Conservation (phyloP, 2,797 vertebrate genomes). For the Arrhamphus sclerolepis region DNA sequence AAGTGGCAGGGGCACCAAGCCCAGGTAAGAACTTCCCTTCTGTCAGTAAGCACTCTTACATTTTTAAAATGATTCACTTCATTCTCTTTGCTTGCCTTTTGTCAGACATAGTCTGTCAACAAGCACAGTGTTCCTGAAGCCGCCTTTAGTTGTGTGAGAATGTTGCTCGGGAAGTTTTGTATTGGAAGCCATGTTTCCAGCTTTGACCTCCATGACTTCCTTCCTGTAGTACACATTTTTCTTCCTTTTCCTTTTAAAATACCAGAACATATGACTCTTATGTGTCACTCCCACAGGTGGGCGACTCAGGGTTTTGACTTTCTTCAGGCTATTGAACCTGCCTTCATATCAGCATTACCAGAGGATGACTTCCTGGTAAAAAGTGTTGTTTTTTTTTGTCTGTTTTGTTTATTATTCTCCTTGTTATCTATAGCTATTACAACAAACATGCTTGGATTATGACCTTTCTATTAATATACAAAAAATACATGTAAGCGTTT, state of each 20-base stretch:
- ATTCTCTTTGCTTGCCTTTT: neutral
- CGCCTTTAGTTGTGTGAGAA: too few relatives aligned
- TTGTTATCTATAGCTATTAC: neutral
- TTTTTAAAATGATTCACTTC: neutral
- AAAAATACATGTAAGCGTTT: neutral
- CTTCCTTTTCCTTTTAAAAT: neutral
- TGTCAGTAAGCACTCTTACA: neutral
- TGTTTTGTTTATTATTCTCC: neutral
- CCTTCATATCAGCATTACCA: slow-evolving; percentile 95
- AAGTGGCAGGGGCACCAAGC: slow-evolving; percentile 96
- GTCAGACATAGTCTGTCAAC: neutral
- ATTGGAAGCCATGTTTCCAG: neutral
- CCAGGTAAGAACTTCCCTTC: slow-evolving; percentile 82
- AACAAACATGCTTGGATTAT: neutral
- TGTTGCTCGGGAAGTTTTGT: too few relatives aligned
- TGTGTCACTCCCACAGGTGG: slow-evolving; percentile 84
- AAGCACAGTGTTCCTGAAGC: too few relatives aligned
- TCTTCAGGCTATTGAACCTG: slow-evolving; percentile 97
- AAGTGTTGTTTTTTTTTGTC: neutral
- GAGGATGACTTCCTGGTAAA: slow-evolving; percentile 99
- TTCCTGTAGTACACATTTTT: neutral
- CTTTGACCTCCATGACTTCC: neutral
- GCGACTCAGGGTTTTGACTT: slow-evolving; percentile 99
- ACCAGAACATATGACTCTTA: neutral
- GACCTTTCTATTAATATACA: neutral